Conservation (phyloP, 2,113 vertebrate species). For the Aldabrachelys gigantea region DNA sequence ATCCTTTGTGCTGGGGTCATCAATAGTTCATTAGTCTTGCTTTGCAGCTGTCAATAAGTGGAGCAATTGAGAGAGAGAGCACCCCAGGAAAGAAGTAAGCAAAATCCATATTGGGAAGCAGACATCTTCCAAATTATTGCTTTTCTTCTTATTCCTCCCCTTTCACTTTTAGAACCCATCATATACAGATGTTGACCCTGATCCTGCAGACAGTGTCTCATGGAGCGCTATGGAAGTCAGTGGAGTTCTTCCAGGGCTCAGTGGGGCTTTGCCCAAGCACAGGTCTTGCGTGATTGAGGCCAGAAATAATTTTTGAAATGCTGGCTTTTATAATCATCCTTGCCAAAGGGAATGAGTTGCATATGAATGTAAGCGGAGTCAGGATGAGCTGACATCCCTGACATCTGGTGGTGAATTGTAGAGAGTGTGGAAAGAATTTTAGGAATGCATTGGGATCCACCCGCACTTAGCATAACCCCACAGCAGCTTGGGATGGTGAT, state of each 20-base stretch:
- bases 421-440: no score
- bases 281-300: neutral
- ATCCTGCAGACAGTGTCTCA: neutral
- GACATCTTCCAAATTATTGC: neutral
- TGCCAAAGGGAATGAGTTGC: neutral
- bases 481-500: no score
- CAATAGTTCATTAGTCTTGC: slow-evolving; percentile 65
- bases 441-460: no score
- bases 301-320: neutral
- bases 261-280: neutral
- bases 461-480: no score
- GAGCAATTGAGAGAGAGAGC: slow-evolving; percentile 15
- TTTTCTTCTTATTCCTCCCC: neutral
- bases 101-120: neutral
- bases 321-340: neutral
- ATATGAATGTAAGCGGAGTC: no score
- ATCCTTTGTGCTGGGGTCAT: slow-evolving; percentile 56
- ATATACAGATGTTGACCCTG: accelerated
- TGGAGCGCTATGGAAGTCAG: neutral
- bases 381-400: no score
- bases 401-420: no score
- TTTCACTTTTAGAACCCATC: accelerated
- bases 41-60: slow-evolving; percentile 50
- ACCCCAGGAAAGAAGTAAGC: neutral
- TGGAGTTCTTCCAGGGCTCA: neutral